Evolutionary conservation across 2,888 invertebrate species (phyloP), one percentile per base, ranked within the genome.

Genomic region (Hecatera dysodea): DNA sequence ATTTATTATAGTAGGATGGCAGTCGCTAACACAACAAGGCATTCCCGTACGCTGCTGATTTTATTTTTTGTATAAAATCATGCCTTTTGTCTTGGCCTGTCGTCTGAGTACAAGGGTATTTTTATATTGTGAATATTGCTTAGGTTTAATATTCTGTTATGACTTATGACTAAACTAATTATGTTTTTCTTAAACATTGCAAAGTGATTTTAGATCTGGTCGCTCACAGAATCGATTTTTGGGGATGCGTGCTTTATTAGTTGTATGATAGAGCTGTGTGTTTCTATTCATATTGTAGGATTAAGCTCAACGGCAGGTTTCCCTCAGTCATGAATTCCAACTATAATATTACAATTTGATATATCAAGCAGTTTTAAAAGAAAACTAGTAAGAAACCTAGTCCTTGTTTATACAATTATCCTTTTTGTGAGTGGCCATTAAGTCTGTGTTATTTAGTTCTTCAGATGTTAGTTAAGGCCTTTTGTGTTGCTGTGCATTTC

Each of bases 401-500:
- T 93, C 90, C 87, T 87, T 85, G 85, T 86, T 88, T 87, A 85
- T 83, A 89, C 87, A 89, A 87, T 87, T 76, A 90, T 94, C 91
- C 87, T 91, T 93, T 92, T 89, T 91, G 94, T 92, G 92, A 90
- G 90, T 91, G 93, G 91, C 94, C 91, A 90, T 91, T 93, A 91
- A 91, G 90, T 94, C 95, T 94, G 94, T 95, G 95, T 95, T 96
- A 95, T 94, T 95, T 94, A 94, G 93, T 94, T 95, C 88, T 93
- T 94, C 93, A 91, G 89, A 89, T 87, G 91, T 91, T 94, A 93
- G 90, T 88, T 95, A 94, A 94, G 94, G 92, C 91, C 90, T 93
- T 90, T 94, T 95, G 94, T 94, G 94, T 96, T 95, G 95, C 95
- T 95, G 94, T 95, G 95, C 96, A 95, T 95, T 95, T 95, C 93